Evolutionary conservation across 2,888 invertebrate species (phyloP).

Genomic region (Caradrina clavipalpis): DNA sequence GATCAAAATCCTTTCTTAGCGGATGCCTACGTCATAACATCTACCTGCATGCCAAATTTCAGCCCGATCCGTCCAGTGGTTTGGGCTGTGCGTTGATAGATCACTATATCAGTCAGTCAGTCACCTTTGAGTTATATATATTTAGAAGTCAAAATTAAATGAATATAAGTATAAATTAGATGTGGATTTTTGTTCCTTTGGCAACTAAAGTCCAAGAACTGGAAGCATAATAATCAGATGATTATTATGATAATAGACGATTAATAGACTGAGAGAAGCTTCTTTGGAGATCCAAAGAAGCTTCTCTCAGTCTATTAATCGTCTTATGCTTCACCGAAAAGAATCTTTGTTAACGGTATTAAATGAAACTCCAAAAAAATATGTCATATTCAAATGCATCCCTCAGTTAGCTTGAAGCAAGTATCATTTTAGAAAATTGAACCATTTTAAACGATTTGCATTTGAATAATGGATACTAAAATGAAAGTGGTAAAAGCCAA

Average conservation of each 20-base stretch:
- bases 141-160: too few relatives aligned
- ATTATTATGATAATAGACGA: too few relatives aligned
- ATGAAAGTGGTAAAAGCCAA: conserved; percentile 26
- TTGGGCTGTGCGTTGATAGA: too few relatives aligned
- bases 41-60: too few relatives aligned
- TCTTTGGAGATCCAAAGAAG: too few relatives aligned
- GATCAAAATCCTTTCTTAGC: too few relatives aligned
- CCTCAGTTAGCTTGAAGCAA: conserved; percentile 2
- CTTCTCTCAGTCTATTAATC: background rate
- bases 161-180: too few relatives aligned
- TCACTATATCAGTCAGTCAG: too few relatives aligned
- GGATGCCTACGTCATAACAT: too few relatives aligned
- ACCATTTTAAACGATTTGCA: conserved; percentile 37
- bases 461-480: conserved; percentile 41
- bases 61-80: too few relatives aligned
- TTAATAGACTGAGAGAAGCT: too few relatives aligned
- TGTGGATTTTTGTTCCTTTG: background rate
- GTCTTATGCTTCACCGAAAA: background rate
- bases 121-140: too few relatives aligned
- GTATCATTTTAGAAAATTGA: conserved; percentile 15
- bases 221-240: background rate
- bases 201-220: background rate
- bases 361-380: conserved; percentile 4
- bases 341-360: background rate
- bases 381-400: background rate